A percentile compares a stretch with the other conserved stretches of the same genome.
phyloP scores from a whole-genome alignment of 1,140 invertebrate species.

The Metopolophium dirhodum region DNA sequence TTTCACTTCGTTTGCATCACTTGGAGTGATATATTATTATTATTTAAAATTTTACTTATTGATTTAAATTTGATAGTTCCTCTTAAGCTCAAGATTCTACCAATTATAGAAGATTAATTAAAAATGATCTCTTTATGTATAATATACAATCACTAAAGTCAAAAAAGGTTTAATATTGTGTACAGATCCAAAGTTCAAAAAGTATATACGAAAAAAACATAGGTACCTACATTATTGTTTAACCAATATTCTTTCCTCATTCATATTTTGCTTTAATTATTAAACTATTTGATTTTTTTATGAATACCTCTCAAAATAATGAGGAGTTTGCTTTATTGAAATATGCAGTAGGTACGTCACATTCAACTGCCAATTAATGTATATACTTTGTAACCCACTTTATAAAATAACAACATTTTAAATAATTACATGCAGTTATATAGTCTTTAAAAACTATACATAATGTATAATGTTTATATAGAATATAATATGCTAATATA shows the following conservation, averaged over 20 bases:
- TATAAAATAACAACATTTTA: not conserved
- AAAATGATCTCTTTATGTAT: not conserved
- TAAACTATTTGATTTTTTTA: not conserved
- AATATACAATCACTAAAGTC: not conserved
- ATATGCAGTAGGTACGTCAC: not conserved
- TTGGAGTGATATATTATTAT: not conserved
- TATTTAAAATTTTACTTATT: not conserved
- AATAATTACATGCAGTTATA: not conserved
- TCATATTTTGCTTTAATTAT: not conserved
- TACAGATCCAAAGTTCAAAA: not conserved
- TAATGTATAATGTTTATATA: not conserved
- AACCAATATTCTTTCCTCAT: not conserved
- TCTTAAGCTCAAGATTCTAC: not conserved
- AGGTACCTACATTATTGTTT: not conserved
- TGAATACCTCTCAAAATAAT: not conserved
- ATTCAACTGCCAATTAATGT: not conserved
- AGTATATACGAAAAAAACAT: not conserved
- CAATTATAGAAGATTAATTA: not conserved
- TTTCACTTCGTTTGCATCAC: not conserved
- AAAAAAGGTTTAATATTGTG: not conserved
- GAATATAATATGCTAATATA: not conserved
- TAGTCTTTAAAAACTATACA: not conserved
- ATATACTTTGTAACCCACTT: not conserved
- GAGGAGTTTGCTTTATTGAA: not conserved
- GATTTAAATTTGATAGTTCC: not conserved